Percentiles rank a stretch among this genome's conserved stretches.
Evolutionary conservation across 2,113 vertebrate genomes (phyloP).

Genomic region (Mobula birostris): DNA sequence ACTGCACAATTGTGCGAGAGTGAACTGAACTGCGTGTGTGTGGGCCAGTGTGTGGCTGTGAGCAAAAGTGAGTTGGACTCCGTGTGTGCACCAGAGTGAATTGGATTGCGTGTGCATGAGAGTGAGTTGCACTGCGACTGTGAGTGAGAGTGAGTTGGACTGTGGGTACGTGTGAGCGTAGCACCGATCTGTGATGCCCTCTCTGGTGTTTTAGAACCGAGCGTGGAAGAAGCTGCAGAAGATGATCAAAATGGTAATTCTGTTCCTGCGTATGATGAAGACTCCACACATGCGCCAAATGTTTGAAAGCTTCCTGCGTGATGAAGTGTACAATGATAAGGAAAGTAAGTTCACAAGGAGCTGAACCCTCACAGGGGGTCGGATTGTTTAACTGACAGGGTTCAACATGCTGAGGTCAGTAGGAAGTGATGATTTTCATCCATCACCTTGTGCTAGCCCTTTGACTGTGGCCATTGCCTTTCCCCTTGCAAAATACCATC

Average conservation of each 20-base stretch:
- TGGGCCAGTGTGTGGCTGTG: too few relatives aligned
- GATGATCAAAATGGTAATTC: conserved; percentile 52
- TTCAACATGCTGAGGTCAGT: background rate
- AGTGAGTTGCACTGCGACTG: background rate
- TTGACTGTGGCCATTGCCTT: background rate
- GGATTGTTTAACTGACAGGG: background rate
- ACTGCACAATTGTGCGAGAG: too few relatives aligned
- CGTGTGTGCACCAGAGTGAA: background rate
- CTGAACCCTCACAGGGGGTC: background rate
- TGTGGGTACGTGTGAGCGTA: too few relatives aligned
- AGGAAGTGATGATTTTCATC: background rate
- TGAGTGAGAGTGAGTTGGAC: background rate
- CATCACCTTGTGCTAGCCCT: background rate
- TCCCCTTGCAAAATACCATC: background rate
- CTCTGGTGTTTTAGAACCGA: conserved; percentile 45
- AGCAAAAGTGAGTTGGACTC: background rate
- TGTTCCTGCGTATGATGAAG: conserved; percentile 49
- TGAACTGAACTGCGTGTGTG: too few relatives aligned
- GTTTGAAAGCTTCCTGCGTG: conserved; percentile 51
- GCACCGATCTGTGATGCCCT: background rate
- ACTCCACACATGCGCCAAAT: background rate
- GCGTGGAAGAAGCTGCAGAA: conserved; percentile 46
- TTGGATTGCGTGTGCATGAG: background rate
- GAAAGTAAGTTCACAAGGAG: conserved; percentile 51
- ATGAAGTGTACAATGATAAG: conserved; percentile 47